These are phyloP conservation scores for Amphilophus citrinellus DNA, from an alignment of 2,113 vertebrate genomes.

Conservation along the genomic window DNA sequence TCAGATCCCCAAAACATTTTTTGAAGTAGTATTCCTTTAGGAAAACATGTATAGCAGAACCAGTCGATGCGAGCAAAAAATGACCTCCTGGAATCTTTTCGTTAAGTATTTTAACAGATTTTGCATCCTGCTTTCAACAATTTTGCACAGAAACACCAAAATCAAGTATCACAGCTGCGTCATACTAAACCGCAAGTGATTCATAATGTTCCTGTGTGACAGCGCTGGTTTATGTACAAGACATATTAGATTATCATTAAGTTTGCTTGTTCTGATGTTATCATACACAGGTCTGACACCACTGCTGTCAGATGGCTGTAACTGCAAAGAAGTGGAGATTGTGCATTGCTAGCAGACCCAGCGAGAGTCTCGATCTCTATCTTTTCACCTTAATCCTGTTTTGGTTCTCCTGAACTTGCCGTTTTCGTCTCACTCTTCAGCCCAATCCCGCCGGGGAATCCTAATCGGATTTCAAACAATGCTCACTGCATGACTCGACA, in stretches of 20 bases:
- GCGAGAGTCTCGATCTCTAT: neutral
- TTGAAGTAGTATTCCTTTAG: slow-evolving; percentile 4
- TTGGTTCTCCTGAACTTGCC: slow-evolving; percentile 9
- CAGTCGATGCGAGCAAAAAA: neutral
- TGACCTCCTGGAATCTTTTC: slow-evolving; percentile 4
- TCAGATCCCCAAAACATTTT: neutral
- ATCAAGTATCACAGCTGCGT: slow-evolving; percentile 22
- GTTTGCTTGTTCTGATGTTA: slow-evolving; percentile 24
- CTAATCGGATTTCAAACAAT: slow-evolving; percentile 34
- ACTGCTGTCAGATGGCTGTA: neutral
- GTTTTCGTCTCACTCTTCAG: slow-evolving; percentile 9
- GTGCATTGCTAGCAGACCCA: neutral
- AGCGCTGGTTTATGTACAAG: neutral
- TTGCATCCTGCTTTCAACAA: neutral
- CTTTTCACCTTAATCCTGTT: neutral
- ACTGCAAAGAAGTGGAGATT: neutral
- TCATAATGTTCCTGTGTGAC: slow-evolving; percentile 5
- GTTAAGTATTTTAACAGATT: slow-evolving; percentile 6
- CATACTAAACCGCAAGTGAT: slow-evolving; percentile 32
- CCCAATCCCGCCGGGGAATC: slow-evolving; percentile 14
- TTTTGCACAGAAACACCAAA: slow-evolving; percentile 16
- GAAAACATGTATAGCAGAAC: neutral
- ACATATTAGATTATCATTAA: slow-evolving; percentile 18
- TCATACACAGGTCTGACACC: neutral
- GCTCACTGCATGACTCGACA: slow-evolving; percentile 4